A percentile compares a stretch with the other conserved stretches of the same genome.
These are phyloP conservation scores for Chlorodrepanis virens DNA, from an alignment of 2,113 vertebrate species.

Conservation along the genomic window DNA sequence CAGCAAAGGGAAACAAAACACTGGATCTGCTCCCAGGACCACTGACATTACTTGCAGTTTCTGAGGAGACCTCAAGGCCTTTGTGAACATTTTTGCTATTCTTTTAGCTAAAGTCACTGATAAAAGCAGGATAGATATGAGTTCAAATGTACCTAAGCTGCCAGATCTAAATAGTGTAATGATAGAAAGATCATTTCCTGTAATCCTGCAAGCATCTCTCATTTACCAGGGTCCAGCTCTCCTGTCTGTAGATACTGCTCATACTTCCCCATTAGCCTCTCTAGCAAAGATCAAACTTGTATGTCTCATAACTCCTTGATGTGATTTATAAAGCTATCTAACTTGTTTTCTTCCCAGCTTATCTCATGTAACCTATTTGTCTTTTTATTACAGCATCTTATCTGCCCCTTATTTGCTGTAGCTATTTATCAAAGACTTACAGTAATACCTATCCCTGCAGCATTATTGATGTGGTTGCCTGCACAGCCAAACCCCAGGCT, in stretches of 20 bases:
- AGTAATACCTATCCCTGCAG: not conserved
- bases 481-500: not conserved
- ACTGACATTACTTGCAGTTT: not conserved
- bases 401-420: constrained; percentile 34
- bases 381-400: constrained; percentile 51
- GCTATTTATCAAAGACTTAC: constrained; percentile 26
- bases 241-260: not conserved
- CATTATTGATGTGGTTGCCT: not conserved
- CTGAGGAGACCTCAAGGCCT: fast-evolving
- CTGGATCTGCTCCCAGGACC: not conserved
- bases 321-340: constrained; percentile 59
- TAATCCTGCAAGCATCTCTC: not conserved
- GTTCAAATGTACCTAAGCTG: not conserved
- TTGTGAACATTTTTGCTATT: not conserved
- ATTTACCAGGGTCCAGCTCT: not conserved
- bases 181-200: not conserved
- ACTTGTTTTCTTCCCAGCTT: constrained; percentile 13
- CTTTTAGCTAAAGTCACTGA: not conserved
- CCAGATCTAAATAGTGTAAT: not conserved
- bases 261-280: not conserved
- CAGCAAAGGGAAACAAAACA: not conserved
- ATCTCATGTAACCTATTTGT: constrained; percentile 34
- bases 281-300: not conserved
- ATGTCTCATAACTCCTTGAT: not conserved
- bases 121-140: not conserved